Evolutionary conservation across 2,797 vertebrate genomes (phyloP), one percentile per base, ranked within the genome.

Genomic region (Sciurus vulgaris): DNA sequence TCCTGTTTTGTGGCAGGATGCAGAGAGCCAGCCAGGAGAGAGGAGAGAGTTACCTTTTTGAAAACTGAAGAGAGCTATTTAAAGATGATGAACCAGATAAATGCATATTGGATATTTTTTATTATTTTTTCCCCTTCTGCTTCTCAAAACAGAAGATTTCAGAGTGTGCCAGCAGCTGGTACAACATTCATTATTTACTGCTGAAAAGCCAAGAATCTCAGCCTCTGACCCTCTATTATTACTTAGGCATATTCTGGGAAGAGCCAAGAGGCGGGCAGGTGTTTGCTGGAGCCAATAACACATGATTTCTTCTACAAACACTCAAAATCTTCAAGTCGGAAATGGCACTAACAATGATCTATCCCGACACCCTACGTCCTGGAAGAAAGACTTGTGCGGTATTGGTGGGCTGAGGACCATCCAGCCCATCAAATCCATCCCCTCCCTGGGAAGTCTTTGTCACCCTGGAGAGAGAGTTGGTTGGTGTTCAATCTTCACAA

Each of bases 111-210:
- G 67, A 30, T 89, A 24, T n/a, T 86, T 93, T 91, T 91, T 61
- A 49, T 41, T 82, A 38, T 54, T 54, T 51, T 63, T 41, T 9
- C 9, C 67, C 10, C 97, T 97, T 92, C 91, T 97, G 86, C 96
- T 95, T 96, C 98, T 96, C 97, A 97, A 97, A 98, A 97, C 54
- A 96, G 97, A 98, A 97, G 97, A 93, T 98, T 97, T 96, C 96
- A 95, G 98, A 96, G 93, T 96, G 86, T 69, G 51, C 92, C 93
- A 47, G 97, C 98, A 98, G 98, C 98, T 98, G 98, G 97, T 94
- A 86, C 95, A 96, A 78, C 98, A 98, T 98, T 94, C 97, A 98
- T 98, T 98, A 98, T 98, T 98, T 98, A 98, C 86, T 95, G 74
- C 81, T 88, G 44, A 92, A 96, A 97, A 97, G 94, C 97, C 97